A percentile compares a stretch with the other conserved stretches of the same genome.
Evolutionary conservation across 2,797 vertebrate species (phyloP).

Genomic region (Salarias fasciatus): DNA sequence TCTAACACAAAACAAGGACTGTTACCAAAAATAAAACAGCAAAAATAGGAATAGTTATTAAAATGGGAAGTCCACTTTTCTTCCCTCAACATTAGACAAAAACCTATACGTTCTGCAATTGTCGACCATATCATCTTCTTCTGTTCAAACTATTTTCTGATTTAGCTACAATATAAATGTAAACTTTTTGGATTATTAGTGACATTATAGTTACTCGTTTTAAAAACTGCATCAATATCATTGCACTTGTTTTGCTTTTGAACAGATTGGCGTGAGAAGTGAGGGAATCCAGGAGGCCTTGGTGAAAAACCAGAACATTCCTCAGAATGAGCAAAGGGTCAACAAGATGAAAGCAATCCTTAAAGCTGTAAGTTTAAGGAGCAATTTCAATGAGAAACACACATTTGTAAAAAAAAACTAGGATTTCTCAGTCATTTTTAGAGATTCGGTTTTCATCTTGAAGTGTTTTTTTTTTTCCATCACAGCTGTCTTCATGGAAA

Average conservation of each 20-base stretch:
- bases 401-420: background rate
- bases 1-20: no score
- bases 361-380: constrained; percentile 75
- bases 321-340: constrained; percentile 57
- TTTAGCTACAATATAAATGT: no score
- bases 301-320: constrained; percentile 62
- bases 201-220: no score
- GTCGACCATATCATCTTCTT: no score
- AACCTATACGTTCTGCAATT: no score
- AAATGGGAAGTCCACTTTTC: no score
- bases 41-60: no score
- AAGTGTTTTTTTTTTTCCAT: constrained; percentile 15
- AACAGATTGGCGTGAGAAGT: constrained; percentile 80
- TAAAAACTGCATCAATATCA: background rate
- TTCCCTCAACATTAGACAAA: no score
- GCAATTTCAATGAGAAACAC: background rate
- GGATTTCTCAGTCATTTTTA: no score
- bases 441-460: no score
- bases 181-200: background rate
- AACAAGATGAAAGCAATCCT: constrained; percentile 79
- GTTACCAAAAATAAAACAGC: no score
- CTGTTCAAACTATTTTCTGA: no score
- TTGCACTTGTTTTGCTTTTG: constrained; percentile 14
- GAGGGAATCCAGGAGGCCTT: constrained; percentile 84
- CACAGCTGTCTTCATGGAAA: constrained; percentile 85